These are phyloP conservation scores for Cyrtonyx montezumae DNA, from an alignment of 2,113 vertebrate species.

Conservation along the genomic window DNA sequence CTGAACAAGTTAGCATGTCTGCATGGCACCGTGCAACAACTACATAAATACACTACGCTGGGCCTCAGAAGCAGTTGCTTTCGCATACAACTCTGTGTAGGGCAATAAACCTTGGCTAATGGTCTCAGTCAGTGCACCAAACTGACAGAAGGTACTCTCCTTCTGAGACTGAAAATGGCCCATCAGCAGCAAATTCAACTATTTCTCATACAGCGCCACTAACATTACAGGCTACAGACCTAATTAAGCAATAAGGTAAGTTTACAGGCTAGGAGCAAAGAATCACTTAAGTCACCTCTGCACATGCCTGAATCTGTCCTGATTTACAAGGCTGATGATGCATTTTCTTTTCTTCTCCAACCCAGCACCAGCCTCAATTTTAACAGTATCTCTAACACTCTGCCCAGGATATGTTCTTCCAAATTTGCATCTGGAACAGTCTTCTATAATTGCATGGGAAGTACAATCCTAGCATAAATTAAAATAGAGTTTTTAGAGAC, in stretches of 20 bases:
- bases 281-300: neutral
- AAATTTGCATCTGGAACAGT: neutral
- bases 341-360: neutral
- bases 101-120: neutral
- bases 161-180: neutral
- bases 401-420: neutral
- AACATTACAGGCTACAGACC: neutral
- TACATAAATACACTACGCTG: neutral
- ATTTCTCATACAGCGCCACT: neutral
- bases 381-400: neutral
- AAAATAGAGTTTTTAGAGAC: neutral
- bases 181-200: neutral
- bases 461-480: neutral
- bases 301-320: neutral
- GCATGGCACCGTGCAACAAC: accelerated
- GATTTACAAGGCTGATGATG: neutral
- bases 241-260: neutral
- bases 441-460: neutral
- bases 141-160: neutral
- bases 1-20: neutral
- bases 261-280: neutral
- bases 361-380: neutral
- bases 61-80: neutral
- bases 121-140: neutral
- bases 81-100: neutral